Evolutionary conservation across 23 tunicate genomes (phyloP).

Genomic region (Phallusia fumigata): DNA sequence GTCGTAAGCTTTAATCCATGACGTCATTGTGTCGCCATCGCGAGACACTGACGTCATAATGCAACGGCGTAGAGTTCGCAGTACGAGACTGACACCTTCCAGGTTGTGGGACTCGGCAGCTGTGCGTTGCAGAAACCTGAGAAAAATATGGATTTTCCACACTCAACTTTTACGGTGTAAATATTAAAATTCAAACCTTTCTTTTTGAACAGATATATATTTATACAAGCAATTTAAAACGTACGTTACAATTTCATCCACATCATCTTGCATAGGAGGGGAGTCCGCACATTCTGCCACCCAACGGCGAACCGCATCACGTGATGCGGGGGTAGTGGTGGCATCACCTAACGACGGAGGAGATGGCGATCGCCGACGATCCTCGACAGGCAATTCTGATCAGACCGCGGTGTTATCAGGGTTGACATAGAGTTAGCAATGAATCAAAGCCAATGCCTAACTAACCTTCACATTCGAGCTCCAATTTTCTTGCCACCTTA

Average conservation of each 20-base stretch:
- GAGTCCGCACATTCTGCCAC: not conserved
- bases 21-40: not conserved
- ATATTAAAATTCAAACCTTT: not conserved
- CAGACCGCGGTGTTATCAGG: not conserved
- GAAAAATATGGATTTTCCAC: not conserved
- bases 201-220: too few species aligned
- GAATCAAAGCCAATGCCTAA: not conserved
- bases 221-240: not conserved
- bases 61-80: conserved; percentile 35
- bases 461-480: not conserved
- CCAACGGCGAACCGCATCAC: conserved; percentile 46
- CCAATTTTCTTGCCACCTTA: not conserved
- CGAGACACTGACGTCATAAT: conserved; percentile 18
- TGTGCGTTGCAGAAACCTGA: conserved; percentile 23
- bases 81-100: conserved; percentile 27
- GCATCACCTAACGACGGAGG: conserved; percentile 42
- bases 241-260: conserved; percentile 20
- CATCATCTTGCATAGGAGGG: conserved; percentile 21
- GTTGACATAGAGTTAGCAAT: not conserved
- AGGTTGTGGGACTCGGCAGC: conserved; percentile 17
- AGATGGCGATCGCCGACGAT: not conserved
- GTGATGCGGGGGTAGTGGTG: conserved; percentile 31
- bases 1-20: conserved; percentile 29
- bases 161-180: too few species aligned
- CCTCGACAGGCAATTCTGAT: not conserved